A percentile compares a stretch with the other conserved stretches of the same genome.
phyloP scores from a whole-genome alignment of 2,888 invertebrate species.

The Melanargia galathea region DNA sequence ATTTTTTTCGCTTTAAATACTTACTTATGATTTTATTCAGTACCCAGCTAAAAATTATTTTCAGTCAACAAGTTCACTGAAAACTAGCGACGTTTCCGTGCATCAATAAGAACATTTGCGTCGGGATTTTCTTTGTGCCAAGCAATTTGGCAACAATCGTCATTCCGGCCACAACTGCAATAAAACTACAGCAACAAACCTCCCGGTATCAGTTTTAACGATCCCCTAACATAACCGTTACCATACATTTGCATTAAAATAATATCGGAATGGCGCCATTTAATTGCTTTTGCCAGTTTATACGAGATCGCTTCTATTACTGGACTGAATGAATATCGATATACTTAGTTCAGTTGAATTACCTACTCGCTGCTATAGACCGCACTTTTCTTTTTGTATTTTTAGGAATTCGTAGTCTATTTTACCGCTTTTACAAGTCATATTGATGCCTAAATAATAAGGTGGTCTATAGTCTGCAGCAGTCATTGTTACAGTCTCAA shows the following conservation, averaged over 20 bases:
- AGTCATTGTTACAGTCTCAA: too few species aligned
- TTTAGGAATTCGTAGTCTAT: too few species aligned
- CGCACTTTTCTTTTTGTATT: too few species aligned
- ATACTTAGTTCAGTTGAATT: conserved; percentile 5
- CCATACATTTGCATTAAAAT: conserved; percentile 38
- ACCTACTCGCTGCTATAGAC: too few species aligned
- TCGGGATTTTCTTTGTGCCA: conserved; percentile 18
- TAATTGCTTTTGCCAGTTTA: conserved; percentile 33
- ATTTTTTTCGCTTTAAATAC: too few species aligned
- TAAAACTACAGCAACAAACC: conserved; percentile 20
- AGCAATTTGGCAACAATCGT: conserved; percentile 27
- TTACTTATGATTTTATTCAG: too few species aligned
- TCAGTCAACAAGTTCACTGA: too few species aligned
- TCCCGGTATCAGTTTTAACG: conserved; percentile 32
- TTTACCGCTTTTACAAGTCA: too few species aligned
- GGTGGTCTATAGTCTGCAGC: too few species aligned
- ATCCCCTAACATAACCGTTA: conserved; percentile 35
- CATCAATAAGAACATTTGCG: conserved; percentile 7
- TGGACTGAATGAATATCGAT: conserved; percentile 23
- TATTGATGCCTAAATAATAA: too few species aligned
- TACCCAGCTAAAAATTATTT: too few species aligned
- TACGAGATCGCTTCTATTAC: conserved; percentile 24
- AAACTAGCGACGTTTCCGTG: neutral
- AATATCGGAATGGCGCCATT: conserved; percentile 31
- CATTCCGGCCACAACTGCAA: conserved; percentile 25